Conservation (phyloP, 2,888 invertebrate species). For the Seladonia tumulorum region DNA sequence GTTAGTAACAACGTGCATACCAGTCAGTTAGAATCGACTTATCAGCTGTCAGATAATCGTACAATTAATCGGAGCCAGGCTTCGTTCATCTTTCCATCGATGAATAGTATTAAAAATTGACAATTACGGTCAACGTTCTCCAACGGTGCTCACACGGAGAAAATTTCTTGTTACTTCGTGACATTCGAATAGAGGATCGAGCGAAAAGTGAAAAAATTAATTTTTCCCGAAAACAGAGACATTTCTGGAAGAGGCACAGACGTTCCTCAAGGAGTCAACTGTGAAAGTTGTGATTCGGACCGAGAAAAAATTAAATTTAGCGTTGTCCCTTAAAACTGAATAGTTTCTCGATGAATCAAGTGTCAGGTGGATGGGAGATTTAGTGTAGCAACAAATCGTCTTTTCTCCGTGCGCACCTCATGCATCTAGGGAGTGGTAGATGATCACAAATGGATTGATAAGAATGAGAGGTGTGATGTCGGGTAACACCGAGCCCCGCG, state of each 20-base stretch:
- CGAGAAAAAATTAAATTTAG: too few relatives aligned
- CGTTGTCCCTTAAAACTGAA: too few relatives aligned
- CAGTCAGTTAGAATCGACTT: conserved; percentile 44
- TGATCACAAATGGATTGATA: conserved; percentile 33
- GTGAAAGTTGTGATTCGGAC: too few relatives aligned
- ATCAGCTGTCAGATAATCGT: conserved; percentile 25
- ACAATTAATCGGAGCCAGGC: conserved; percentile 19
- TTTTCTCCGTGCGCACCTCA: conserved; percentile 42
- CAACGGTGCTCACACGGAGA: conserved; percentile 6
- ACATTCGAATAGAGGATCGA: neutral
- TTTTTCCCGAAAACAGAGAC: neutral
- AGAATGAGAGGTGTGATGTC: conserved; percentile 62
- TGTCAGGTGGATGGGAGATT: too few relatives aligned
- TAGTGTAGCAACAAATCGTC: neutral
- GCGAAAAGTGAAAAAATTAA: neutral
- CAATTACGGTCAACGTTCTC: neutral
- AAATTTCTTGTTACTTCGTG: conserved; percentile 10
- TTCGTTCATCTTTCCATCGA: neutral
- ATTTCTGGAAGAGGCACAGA: neutral
- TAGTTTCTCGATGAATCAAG: too few relatives aligned
- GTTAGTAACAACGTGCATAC: conserved; percentile 74
- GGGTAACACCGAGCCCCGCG: conserved; percentile 51
- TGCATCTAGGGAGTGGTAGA: conserved; percentile 39
- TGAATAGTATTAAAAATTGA: conserved; percentile 33
- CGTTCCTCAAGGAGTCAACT: too few relatives aligned